Evolutionary conservation across 2,797 vertebrate species (phyloP).

Genomic region (Onychomys torridus): DNA sequence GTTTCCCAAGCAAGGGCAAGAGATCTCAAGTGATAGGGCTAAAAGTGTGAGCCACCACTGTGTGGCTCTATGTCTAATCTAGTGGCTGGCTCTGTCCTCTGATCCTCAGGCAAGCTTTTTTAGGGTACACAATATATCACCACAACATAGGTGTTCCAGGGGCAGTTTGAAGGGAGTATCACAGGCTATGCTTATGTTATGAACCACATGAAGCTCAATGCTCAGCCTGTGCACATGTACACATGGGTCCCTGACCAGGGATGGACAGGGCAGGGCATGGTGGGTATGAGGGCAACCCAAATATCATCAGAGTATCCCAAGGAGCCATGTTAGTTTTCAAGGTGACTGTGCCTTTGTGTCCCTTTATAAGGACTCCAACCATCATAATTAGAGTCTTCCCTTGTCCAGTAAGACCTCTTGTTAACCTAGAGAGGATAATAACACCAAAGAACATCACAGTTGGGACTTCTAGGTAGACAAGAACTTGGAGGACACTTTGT

Average conservation of each 20-base stretch:
- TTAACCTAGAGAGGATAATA: neutral
- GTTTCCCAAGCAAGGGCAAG: no score
- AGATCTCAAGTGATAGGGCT: no score
- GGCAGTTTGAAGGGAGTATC: neutral
- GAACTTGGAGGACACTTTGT: no score
- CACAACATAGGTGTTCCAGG: no score
- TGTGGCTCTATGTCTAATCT: no score
- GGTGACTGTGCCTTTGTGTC: neutral
- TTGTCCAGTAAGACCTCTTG: neutral
- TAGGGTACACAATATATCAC: no score
- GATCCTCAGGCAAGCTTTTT: no score
- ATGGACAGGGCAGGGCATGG: no score
- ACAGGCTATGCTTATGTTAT: neutral
- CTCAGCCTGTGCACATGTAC: rapidly evolving
- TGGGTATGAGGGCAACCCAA: neutral
- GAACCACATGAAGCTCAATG: neutral
- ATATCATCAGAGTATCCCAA: neutral
- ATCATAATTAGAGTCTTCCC: no score
- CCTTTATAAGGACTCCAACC: neutral
- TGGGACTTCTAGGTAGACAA: rapidly evolving
- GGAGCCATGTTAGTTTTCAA: neutral
- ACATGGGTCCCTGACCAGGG: neutral
- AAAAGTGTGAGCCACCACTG: no score
- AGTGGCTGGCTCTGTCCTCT: no score
- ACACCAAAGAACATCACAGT: neutral